Evolutionary conservation across 2,888 invertebrate species (phyloP).

Genomic region (Himalopsyche tibetana): DNA sequence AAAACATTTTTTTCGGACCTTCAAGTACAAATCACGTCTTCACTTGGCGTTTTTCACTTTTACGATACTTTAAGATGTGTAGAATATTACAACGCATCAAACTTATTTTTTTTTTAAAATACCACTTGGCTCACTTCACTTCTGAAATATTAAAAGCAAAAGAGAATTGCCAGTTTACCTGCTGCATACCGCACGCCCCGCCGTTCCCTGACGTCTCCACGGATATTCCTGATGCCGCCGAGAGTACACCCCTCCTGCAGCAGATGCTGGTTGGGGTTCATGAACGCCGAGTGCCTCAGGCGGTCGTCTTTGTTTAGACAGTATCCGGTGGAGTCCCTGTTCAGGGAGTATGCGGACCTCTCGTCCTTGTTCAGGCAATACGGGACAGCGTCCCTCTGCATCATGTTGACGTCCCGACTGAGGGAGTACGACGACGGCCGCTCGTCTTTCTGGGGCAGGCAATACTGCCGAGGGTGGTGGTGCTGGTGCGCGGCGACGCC

Average conservation of each 20-base stretch:
- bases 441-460: conserved; percentile 5
- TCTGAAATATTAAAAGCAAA: too few relatives aligned
- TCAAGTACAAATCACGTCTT: too few relatives aligned
- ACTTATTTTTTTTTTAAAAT: too few relatives aligned
- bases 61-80: too few relatives aligned
- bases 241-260: conserved; percentile 64
- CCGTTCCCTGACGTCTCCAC: neutral
- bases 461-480: neutral
- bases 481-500: neutral
- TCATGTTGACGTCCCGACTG: neutral
- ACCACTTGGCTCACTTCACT: too few relatives aligned
- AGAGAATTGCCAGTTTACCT: conserved; percentile 17
- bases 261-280: conserved; percentile 65
- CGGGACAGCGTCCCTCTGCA: conserved; percentile 36
- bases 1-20: too few relatives aligned
- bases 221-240: conserved; percentile 40
- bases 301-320: neutral
- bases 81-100: too few relatives aligned
- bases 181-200: conserved; percentile 6
- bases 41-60: too few relatives aligned
- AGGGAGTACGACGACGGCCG: conserved; percentile 8
- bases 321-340: neutral
- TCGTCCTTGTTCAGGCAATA: conserved; percentile 55
- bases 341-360: neutral
- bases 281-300: conserved; percentile 55